Conservation (phyloP, 1,140 invertebrate species). For the Ladona fulva region DNA sequence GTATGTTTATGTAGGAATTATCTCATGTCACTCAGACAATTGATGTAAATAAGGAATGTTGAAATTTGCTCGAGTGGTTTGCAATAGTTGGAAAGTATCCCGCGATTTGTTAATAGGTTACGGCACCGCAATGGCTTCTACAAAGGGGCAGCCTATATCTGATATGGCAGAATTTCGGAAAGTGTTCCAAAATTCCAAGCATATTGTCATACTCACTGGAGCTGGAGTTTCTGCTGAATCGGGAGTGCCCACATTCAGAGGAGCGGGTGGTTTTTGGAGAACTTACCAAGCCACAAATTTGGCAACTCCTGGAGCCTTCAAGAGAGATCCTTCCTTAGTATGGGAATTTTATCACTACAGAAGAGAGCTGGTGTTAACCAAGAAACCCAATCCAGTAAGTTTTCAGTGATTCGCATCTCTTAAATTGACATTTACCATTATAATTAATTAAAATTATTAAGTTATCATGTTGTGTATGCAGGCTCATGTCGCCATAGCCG, state of each 20-base stretch:
- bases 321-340: slow-evolving; percentile 55
- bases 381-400: slow-evolving; percentile 54
- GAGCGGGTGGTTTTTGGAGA: slow-evolving; percentile 67
- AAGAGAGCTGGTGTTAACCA: slow-evolving; percentile 51
- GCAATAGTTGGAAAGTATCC: too few species aligned
- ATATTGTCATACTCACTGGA: slow-evolving; percentile 60
- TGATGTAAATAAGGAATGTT: too few species aligned
- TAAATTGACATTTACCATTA: not conserved
- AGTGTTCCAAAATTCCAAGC: not conserved
- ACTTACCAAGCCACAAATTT: slow-evolving; percentile 54
- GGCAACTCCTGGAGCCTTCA: slow-evolving; percentile 57
- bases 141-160: not conserved
- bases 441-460: not conserved
- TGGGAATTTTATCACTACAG: slow-evolving; percentile 76
- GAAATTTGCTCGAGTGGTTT: too few species aligned
- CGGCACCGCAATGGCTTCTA: not conserved
- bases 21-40: too few species aligned
- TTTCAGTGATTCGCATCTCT: slow-evolving; percentile 10
- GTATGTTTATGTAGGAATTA: too few species aligned
- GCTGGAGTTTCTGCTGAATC: slow-evolving; percentile 73
- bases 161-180: not conserved
- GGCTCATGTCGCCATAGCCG: slow-evolving; percentile 73
- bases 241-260: slow-evolving; percentile 72
- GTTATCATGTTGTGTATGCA: slow-evolving; percentile 31
- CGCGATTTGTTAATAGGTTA: too few species aligned